Evolutionary conservation across 2,113 vertebrate genomes (phyloP), one percentile per base, ranked within the genome.

Genomic region (Campylomormyrus numenius): DNA sequence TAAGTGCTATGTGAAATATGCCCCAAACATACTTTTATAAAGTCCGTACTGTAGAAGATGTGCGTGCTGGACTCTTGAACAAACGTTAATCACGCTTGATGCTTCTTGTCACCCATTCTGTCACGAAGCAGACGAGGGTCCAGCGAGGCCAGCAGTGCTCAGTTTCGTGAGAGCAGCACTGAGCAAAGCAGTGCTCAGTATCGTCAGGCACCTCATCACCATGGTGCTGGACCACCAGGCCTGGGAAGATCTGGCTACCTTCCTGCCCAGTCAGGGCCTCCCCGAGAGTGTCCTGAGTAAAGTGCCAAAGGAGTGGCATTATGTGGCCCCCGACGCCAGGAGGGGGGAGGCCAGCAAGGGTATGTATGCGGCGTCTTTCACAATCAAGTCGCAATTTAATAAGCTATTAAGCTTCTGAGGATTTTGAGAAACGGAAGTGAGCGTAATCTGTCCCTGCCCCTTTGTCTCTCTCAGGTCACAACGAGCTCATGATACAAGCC

Each of bases 251-350:
- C 92, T 83, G 15, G 91, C 94, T 87, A 94, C 92, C 1, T 93
- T 91, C 86, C 92, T 92, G 42, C 94, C 94, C 88, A 95, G 94
- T 89, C 93, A 90, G 86, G 93, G 90, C 45, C 48, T 97, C 92
- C 97, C 97, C 52, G 95, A 97, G 91, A 92, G 90, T 85, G 92
- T 99, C 90, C 93, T 96, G 80, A 94, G 95, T 80, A 98, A 96
- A 13, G 92, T 99, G 91, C 98, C 98, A 0, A 97, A 96, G 91
- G 96, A 97, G 88, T 99, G 98, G 98, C 97, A 96, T 93, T 98
- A 97, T 83, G 91, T 90, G 39, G 92, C 96, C 46, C 92, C 91
- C 87, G 95, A 97, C 91, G 92, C 92, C 88, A 93, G 90, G 91
- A 94, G 91, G 88, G 96, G 95, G 90, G 95, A 96, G 83, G 89